Percentiles rank a stretch among this genome's conserved stretches.
Evolutionary conservation across 2,113 vertebrate genomes (phyloP).

Genomic region (Euleptes europaea): DNA sequence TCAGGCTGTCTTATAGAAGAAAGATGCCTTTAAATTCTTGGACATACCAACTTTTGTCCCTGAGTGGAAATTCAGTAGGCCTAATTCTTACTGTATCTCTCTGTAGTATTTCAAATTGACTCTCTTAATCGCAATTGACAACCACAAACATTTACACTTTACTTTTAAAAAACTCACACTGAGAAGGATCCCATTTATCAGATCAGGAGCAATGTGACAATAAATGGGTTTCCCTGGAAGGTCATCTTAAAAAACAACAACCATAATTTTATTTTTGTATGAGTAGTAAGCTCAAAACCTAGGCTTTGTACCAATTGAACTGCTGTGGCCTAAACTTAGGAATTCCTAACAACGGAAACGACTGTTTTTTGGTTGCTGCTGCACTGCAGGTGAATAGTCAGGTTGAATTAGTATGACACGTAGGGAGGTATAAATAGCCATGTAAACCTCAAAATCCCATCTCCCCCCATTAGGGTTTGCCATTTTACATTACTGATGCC

Average conservation of each 20-base stretch:
- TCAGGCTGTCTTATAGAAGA: neutral
- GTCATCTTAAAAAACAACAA: constrained; percentile 49
- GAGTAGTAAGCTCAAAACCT: constrained; percentile 25
- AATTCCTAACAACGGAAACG: constrained; percentile 24
- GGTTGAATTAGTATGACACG: constrained; percentile 44
- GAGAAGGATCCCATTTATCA: neutral
- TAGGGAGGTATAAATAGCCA: constrained; percentile 48
- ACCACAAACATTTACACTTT: constrained; percentile 12
- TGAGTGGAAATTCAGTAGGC: neutral
- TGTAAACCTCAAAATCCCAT: constrained; percentile 60
- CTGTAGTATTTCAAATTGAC: neutral
- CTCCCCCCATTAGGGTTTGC: neutral
- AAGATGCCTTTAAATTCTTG: neutral
- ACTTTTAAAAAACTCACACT: constrained; percentile 25
- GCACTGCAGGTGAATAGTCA: neutral
- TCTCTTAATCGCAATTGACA: constrained; percentile 36
- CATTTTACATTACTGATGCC: constrained; percentile 43
- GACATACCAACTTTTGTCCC: neutral
- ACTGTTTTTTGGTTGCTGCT: constrained; percentile 38
- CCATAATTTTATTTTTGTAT: constrained; percentile 66
- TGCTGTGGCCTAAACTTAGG: constrained; percentile 37
- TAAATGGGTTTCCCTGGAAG: constrained; percentile 52
- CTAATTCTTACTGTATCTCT: neutral
- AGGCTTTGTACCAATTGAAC: constrained; percentile 22
- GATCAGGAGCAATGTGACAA: constrained; percentile 23